phyloP scores from a whole-genome alignment of 1,140 invertebrate genomes.

The Microvelia longipes region DNA sequence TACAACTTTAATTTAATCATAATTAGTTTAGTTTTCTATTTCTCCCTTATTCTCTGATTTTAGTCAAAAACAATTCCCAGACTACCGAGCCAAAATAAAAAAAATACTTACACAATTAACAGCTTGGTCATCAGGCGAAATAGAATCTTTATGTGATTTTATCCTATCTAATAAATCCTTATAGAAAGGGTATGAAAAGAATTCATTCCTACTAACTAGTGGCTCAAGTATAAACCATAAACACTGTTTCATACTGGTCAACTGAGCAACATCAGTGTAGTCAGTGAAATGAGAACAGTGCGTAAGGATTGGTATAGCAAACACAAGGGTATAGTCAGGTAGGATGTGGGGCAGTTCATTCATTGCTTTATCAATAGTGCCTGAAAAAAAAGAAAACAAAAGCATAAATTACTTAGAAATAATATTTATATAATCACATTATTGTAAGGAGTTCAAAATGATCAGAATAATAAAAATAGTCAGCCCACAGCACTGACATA shows the following conservation, averaged over 20 bases:
- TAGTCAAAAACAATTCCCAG: too few species aligned
- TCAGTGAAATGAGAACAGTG: constrained; percentile 72
- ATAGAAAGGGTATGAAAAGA: constrained; percentile 91
- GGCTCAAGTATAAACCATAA: constrained; percentile 89
- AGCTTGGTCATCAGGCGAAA: constrained; percentile 62
- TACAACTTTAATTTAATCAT: too few species aligned
- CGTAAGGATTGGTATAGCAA: constrained; percentile 80
- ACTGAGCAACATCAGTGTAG: constrained; percentile 54
- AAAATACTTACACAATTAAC: constrained; percentile 50
- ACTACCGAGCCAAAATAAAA: too few species aligned
- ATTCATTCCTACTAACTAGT: constrained; percentile 79
- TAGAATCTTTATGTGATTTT: constrained; percentile 79
- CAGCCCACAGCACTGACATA: too few species aligned
- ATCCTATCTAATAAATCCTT: constrained; percentile 82
- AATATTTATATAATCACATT: too few species aligned
- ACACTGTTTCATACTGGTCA: constrained; percentile 65
- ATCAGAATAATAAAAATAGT: too few species aligned
- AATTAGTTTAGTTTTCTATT: too few species aligned
- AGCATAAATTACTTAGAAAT: too few species aligned
- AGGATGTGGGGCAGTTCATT: constrained; percentile 68
- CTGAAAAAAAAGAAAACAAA: constrained; percentile 18
- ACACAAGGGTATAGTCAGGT: constrained; percentile 92
- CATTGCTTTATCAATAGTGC: constrained; percentile 44
- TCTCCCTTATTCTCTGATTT: too few species aligned
- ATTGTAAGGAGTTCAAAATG: too few species aligned